Evolutionary conservation across 2,113 vertebrate genomes (phyloP).

Genomic region (Nyctibius bracteatus): DNA sequence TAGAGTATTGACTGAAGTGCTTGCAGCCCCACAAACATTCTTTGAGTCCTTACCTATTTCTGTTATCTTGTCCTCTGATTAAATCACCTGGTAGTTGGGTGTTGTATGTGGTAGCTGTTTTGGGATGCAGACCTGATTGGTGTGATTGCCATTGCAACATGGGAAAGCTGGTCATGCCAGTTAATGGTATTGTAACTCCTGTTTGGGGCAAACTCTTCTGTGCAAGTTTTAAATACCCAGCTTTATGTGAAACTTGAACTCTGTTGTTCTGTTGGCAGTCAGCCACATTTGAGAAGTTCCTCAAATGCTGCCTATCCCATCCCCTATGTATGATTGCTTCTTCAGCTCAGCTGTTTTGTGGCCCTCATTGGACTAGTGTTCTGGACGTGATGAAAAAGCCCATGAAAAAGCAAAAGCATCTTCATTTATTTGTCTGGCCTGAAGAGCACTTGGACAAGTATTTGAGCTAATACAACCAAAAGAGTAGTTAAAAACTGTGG

Average conservation of each 20-base stretch:
- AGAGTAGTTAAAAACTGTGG: not conserved
- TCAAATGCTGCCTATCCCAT: not conserved
- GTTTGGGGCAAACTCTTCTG: not conserved
- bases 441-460: not conserved
- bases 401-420: not conserved
- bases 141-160: not conserved
- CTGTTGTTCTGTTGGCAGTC: not conserved
- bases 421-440: not conserved
- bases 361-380: not conserved
- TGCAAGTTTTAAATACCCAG: not conserved
- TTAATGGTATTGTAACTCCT: rapidly evolving
- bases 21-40: not conserved
- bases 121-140: not conserved
- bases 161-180: not conserved
- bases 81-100: not conserved
- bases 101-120: not conserved
- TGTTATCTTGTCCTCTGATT: not conserved
- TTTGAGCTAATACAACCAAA: not conserved
- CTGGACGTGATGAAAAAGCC: not conserved
- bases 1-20: not conserved
- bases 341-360: not conserved
- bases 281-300: not conserved
- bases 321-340: not conserved
- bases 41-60: not conserved
- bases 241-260: not conserved